These are phyloP conservation scores for Orgyia antiqua DNA, from an alignment of 2,888 invertebrate species.

Conservation along the genomic window DNA sequence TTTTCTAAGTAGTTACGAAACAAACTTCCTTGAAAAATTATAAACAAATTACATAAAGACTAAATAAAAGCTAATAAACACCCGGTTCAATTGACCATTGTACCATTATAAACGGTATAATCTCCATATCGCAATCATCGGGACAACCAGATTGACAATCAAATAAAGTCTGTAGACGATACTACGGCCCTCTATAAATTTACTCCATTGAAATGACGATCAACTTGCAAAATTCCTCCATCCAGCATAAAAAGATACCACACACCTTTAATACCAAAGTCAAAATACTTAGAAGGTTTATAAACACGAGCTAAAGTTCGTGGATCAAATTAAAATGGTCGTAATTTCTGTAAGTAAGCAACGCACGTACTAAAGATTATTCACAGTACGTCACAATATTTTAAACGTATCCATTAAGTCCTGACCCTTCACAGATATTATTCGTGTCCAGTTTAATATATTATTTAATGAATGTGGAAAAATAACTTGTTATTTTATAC, in stretches of 20 bases:
- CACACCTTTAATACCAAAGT: conserved; percentile 15
- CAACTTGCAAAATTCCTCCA: conserved; percentile 54
- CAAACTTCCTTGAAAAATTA: neutral
- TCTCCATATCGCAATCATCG: conserved; percentile 46
- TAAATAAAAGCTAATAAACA: neutral
- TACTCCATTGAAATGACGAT: conserved; percentile 66
- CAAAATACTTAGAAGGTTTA: conserved; percentile 7
- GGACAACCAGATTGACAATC: conserved; percentile 46
- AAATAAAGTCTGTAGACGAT: conserved; percentile 56
- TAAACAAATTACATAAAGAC: neutral
- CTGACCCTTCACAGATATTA: conserved; percentile 55
- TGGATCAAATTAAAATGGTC: conserved; percentile 22
- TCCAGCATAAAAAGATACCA: conserved; percentile 39
- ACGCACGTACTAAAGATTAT: conserved; percentile 56
- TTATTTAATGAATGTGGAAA: conserved; percentile 53
- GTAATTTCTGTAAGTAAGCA: conserved; percentile 17
- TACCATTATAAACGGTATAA: conserved; percentile 38
- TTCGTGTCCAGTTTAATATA: conserved; percentile 58
- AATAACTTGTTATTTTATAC: conserved; percentile 30
- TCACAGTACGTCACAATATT: conserved; percentile 66
- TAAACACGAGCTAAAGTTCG: conserved; percentile 9
- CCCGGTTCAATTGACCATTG: conserved; percentile 43
- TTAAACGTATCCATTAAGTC: conserved; percentile 60
- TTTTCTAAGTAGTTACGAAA: no score
- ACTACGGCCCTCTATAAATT: conserved; percentile 51